Conservation (phyloP, 2,113 vertebrate genomes). For the Puntigrus tetrazona region DNA sequence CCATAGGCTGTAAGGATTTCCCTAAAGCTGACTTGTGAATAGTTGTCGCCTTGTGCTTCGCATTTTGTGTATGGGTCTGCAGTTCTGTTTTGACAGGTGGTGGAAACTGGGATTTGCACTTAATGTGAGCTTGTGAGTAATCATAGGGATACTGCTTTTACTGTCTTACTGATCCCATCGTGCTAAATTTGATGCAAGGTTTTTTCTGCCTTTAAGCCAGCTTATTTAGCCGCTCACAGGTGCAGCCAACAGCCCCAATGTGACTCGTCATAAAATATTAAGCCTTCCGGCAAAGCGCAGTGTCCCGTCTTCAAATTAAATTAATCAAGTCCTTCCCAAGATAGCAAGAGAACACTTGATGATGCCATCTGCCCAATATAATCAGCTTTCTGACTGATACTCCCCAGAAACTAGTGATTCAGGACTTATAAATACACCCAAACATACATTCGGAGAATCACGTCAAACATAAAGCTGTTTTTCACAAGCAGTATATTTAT, state of each 20-base stretch:
- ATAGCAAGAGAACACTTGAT: constrained; percentile 45
- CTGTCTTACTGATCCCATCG: background rate
- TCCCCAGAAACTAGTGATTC: background rate
- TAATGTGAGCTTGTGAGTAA: constrained; percentile 57
- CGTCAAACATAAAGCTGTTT: background rate
- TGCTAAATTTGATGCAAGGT: constrained; percentile 14
- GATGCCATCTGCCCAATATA: constrained; percentile 32
- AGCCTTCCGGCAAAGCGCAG: constrained; percentile 62
- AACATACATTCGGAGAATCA: background rate
- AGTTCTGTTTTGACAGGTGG: constrained; percentile 73
- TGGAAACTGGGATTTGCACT: constrained; percentile 66
- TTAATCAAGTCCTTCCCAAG: constrained; percentile 59
- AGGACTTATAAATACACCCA: background rate
- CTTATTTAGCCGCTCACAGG: background rate
- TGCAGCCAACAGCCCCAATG: background rate
- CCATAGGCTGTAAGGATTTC: background rate
- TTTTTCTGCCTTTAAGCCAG: background rate
- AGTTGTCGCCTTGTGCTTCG: constrained; percentile 16
- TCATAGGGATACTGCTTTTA: constrained; percentile 29
- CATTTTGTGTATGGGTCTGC: constrained; percentile 49
- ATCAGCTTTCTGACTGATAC: constrained; percentile 23
- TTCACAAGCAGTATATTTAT: background rate
- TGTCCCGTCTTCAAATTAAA: constrained; percentile 64
- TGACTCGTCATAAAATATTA: constrained; percentile 44
- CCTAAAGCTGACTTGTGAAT: constrained; percentile 24